Evolutionary conservation across 2,888 invertebrate species (phyloP), one percentile per base, ranked within the genome.

Genomic region (Trichogramma dendrolimi): DNA sequence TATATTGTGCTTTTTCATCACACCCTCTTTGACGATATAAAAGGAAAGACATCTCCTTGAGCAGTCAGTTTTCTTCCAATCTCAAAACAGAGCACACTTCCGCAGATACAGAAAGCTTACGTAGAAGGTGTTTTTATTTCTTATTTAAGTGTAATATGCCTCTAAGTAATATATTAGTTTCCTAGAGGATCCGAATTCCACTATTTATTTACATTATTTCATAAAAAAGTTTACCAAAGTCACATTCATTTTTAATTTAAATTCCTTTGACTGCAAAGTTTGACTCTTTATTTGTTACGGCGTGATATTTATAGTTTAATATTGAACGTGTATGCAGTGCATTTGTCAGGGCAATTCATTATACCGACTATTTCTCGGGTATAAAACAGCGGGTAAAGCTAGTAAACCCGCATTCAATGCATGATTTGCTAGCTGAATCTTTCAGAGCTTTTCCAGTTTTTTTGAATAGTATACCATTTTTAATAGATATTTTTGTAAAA

Each of bases 21-120:
- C 60, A 46, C 52, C 42, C 53, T 43, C 59, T 11, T 47, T 14
- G 43, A 8, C 58, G 38, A 64, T 61, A 64, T 64, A 64, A 61
- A 61, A 61, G 51, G 59, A 57, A 61, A 46, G 42, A 40, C 43
- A 56, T 41, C 14, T 50, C 43, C 11, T 59, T 7, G n/a, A 54
- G n/a, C 43, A 14, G 57, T 54, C 61, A 64, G 64, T 64, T 58
- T 57, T 11, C 42, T n/a, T 57, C 59, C 58, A 56, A 58, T 40
- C 61, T 46, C 43, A 55, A 58, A 47, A 51, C 56, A 61, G 50
- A 54, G 48, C 42, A 44, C 10, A 11, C 43, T 14, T 43, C 5
- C 51, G 7, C 40, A 8, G 10, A 38, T 54, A 39, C 43, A 27
- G 14, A 38, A 8, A 43, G 5, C 6, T n/a, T 40, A 55, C 40